These are phyloP conservation scores for Chloebia gouldiae DNA, from an alignment of 2,113 vertebrate genomes.

Conservation along the genomic window DNA sequence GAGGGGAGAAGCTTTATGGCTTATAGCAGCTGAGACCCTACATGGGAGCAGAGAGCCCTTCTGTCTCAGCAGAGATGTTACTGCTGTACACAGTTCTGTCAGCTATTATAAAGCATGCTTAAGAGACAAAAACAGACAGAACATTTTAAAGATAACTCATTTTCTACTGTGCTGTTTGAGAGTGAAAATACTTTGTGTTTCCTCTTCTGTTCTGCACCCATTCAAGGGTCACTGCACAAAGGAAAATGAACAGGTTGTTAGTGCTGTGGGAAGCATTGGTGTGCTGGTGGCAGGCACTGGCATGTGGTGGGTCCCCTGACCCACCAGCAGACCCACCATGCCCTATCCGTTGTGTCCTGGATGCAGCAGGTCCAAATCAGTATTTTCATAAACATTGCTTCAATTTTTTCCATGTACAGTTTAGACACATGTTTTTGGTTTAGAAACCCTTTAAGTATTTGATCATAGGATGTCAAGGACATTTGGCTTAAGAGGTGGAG, in stretches of 20 bases:
- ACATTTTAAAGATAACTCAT: background rate
- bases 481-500: constrained; percentile 38
- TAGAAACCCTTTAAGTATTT: constrained; percentile 36
- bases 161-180: background rate
- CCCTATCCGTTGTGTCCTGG: background rate
- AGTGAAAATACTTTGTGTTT: background rate
- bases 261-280: background rate
- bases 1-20: background rate
- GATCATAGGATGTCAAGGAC: constrained; percentile 52
- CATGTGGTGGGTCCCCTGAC: background rate
- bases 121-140: background rate
- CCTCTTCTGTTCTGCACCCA: background rate
- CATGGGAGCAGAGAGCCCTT: background rate
- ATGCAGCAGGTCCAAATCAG: background rate
- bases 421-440: background rate
- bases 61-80: fast-evolving
- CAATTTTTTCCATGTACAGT: background rate
- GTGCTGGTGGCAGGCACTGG: background rate
- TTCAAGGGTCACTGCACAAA: background rate
- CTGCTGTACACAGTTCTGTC: background rate
- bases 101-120: background rate
- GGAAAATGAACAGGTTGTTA: background rate
- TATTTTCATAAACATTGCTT: background rate
- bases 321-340: background rate
- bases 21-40: background rate